Evolutionary conservation across 2,113 vertebrate species (phyloP).

Genomic region (Brachionichthys hirsutus): DNA sequence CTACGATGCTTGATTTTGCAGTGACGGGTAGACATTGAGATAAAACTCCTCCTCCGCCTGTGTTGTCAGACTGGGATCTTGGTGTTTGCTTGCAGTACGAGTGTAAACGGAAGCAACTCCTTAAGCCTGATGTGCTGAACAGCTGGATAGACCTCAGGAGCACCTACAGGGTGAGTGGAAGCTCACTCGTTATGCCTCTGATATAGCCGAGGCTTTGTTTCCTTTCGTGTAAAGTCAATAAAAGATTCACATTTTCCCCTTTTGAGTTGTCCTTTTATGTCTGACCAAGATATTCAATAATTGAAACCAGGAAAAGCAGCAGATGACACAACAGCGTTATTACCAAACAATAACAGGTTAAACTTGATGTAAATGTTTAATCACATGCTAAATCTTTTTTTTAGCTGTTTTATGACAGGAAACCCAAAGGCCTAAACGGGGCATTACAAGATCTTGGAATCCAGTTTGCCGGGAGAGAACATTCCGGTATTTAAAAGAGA

Average conservation of each 20-base stretch:
- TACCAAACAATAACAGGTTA: neutral
- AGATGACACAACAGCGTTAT: neutral
- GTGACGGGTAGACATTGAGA: neutral
- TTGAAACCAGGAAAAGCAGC: conserved; percentile 1
- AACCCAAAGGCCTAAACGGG: conserved; percentile 90
- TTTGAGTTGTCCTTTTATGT: neutral
- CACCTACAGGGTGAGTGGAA: conserved; percentile 85
- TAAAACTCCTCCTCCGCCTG: conserved; percentile 12
- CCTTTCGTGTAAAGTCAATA: neutral
- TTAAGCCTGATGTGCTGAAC: conserved; percentile 85
- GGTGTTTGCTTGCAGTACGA: conserved; percentile 93
- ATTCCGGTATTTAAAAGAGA: conserved; percentile 81
- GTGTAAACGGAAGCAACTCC: conserved; percentile 92
- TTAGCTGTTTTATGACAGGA: conserved; percentile 89
- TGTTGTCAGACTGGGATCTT: conserved; percentile 91
- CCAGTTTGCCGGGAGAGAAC: conserved; percentile 89
- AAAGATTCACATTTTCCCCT: no score
- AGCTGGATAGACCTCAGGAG: conserved; percentile 94
- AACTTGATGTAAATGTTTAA: no score
- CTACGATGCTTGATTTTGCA: no score
- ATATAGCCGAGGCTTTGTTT: neutral
- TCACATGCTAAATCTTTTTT: neutral
- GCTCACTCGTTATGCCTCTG: neutral
- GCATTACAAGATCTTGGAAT: conserved; percentile 93
- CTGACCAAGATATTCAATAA: neutral